A percentile compares a stretch with the other conserved stretches of the same genome.
phyloP scores from a whole-genome alignment of 2,113 vertebrate species.

The Paradisaea rubra region DNA sequence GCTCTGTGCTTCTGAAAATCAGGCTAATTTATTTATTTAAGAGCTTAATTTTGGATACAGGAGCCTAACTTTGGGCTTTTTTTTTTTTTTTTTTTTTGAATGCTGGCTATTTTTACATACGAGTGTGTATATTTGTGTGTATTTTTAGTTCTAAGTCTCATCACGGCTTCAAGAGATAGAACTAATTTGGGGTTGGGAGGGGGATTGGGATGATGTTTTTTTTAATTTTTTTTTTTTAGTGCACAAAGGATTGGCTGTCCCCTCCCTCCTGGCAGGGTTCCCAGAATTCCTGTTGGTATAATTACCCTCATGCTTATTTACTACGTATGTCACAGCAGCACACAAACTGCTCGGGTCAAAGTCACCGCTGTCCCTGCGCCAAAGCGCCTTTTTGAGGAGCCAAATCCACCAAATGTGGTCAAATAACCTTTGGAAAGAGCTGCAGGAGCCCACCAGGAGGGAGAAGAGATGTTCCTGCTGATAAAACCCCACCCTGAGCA shows the following conservation, averaged over 20 bases:
- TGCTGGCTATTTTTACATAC: constrained; percentile 22
- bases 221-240: not conserved
- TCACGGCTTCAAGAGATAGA: not conserved
- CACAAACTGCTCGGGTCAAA: not conserved
- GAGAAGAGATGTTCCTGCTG: not conserved
- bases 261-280: constrained; percentile 15
- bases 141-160: constrained; percentile 41
- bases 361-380: not conserved
- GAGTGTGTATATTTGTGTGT: not conserved
- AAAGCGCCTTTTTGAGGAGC: not conserved
- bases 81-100: not conserved
- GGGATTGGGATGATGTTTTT: not conserved
- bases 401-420: not conserved
- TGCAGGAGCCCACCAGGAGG: not conserved
- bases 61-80: not conserved
- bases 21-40: constrained; percentile 55
- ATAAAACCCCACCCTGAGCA: not conserved
- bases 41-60: constrained; percentile 45
- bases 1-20: not conserved
- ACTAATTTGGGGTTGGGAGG: constrained; percentile 5
- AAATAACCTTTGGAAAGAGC: not conserved
- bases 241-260: constrained; percentile 9
- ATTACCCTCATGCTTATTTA: constrained; percentile 46
- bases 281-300: constrained; percentile 47
- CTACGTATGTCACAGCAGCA: constrained; percentile 20